Conservation (phyloP, 1,140 invertebrate species). For the Hylaeus anthracinus region DNA sequence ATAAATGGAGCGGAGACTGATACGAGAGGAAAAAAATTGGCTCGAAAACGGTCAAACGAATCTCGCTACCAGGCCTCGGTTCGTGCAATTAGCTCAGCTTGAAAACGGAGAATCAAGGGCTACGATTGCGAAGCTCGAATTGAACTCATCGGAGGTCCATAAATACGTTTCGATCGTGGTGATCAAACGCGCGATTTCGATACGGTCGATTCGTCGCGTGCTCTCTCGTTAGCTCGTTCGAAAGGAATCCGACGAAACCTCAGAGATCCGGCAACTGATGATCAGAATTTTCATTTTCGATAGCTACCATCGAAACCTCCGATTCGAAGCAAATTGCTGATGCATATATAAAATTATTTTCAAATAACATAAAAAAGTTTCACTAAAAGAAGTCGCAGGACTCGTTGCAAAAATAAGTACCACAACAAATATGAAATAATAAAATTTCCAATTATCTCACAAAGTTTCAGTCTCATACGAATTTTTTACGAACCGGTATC, state of each 20-base stretch:
- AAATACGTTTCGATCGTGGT: slow-evolving; percentile 12
- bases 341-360: too few relatives aligned
- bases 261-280: background rate
- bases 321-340: too few relatives aligned
- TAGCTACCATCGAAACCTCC: too few relatives aligned
- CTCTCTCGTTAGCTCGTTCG: slow-evolving; percentile 8
- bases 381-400: too few relatives aligned
- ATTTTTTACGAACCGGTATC: too few relatives aligned
- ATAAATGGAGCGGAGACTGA: background rate
- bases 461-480: too few relatives aligned
- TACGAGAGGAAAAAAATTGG: background rate
- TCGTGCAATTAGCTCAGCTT: slow-evolving; percentile 23
- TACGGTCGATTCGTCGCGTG: slow-evolving; percentile 17
- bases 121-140: background rate
- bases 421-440: too few relatives aligned
- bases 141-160: background rate
- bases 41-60: slow-evolving; percentile 12
- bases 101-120: slow-evolving; percentile 14
- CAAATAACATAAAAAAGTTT: too few relatives aligned
- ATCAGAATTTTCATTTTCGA: too few relatives aligned
- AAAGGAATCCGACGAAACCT: too few relatives aligned
- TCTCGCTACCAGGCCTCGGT: slow-evolving; percentile 4
- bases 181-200: slow-evolving; percentile 33
- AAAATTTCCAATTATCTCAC: too few relatives aligned
- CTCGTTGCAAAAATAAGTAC: too few relatives aligned